Evolutionary conservation across 2,888 invertebrate species (phyloP).

Genomic region (Buathra laborator): DNA sequence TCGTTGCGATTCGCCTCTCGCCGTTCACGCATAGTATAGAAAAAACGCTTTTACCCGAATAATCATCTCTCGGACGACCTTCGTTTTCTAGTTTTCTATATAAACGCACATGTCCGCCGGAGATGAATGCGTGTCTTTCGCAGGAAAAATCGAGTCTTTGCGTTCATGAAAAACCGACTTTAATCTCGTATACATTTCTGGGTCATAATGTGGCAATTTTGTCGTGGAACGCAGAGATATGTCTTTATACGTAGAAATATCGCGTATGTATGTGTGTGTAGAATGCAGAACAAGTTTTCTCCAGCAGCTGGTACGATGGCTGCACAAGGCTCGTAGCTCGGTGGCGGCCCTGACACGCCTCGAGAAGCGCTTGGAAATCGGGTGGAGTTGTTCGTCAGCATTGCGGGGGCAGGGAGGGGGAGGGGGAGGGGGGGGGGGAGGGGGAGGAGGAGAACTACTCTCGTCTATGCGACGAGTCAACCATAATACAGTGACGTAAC

Average conservation of each 20-base stretch:
- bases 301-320: constrained; percentile 58
- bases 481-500: constrained; percentile 43
- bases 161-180: background rate
- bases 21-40: background rate
- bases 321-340: constrained; percentile 30
- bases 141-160: background rate
- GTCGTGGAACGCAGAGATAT: no score
- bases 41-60: constrained; percentile 27
- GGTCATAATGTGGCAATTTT: constrained; percentile 47
- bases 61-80: constrained; percentile 6
- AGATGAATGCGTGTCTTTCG: no score
- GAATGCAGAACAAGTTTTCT: constrained; percentile 60
- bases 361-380: constrained; percentile 53
- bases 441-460: background rate
- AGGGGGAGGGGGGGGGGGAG: background rate
- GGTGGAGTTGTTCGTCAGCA: constrained; percentile 24
- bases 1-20: constrained; percentile 7
- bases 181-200: constrained; percentile 44
- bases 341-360: constrained; percentile 63
- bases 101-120: background rate
- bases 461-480: constrained; percentile 7
- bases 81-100: constrained; percentile 24
- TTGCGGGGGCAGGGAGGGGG: background rate
- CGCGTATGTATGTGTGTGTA: background rate
- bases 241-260: constrained; percentile 26